phyloP scores from a whole-genome alignment of 2,797 vertebrate genomes.

The Coluber constrictor region DNA sequence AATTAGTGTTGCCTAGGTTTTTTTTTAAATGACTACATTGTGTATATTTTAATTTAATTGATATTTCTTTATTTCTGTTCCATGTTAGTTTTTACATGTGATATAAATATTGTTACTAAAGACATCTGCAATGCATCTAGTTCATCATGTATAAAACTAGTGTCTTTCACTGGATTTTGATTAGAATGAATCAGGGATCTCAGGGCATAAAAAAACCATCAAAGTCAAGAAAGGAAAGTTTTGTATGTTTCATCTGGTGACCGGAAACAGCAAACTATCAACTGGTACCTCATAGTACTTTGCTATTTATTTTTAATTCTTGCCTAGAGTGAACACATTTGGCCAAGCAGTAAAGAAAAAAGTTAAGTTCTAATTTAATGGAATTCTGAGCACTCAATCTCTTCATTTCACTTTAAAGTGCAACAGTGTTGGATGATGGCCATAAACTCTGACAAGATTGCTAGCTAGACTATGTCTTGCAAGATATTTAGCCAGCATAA shows the following conservation, averaged over 20 bases:
- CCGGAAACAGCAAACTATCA: neutral
- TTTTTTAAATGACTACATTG: neutral
- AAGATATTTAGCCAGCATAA: neutral
- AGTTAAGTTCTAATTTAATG: neutral
- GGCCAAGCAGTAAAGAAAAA: neutral
- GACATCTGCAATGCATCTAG: neutral
- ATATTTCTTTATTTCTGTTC: neutral
- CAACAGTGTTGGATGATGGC: neutral
- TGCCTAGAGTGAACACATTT: neutral
- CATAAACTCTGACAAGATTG: neutral
- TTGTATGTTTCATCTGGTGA: neutral
- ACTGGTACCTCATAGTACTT: neutral
- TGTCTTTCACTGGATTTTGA: neutral
- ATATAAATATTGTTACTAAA: neutral
- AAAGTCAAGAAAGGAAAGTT: neutral
- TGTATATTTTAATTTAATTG: neutral
- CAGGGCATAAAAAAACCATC: neutral
- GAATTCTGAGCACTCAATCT: neutral
- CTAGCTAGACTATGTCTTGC: neutral
- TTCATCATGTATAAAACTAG: neutral
- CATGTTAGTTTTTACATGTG: neutral
- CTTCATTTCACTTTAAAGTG: slow-evolving; percentile 1
- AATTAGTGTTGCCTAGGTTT: neutral
- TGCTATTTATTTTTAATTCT: neutral
- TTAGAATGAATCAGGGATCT: neutral